A percentile compares a stretch with the other conserved stretches of the same genome.
Conservation (phyloP, 2,797 vertebrate genomes). For the Enteromius afrohamiltoni region DNA sequence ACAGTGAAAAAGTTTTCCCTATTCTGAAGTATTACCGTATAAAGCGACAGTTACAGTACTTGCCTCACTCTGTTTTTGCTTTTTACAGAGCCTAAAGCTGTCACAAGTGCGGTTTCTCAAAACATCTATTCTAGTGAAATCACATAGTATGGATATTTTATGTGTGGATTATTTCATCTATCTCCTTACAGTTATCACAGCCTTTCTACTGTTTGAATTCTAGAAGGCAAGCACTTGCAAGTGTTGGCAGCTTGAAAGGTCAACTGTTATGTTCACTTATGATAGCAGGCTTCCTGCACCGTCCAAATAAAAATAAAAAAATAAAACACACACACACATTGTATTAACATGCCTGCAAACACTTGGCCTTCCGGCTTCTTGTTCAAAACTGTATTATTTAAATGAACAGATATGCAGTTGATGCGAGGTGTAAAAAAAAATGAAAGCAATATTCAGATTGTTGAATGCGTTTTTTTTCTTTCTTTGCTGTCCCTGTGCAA, state of each 20-base stretch:
- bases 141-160: constrained; percentile 1
- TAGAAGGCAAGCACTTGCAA: background rate
- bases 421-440: background rate
- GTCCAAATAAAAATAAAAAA: background rate
- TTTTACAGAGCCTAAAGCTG: background rate
- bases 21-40: too few species aligned
- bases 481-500: constrained; percentile 32
- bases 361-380: background rate
- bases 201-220: background rate
- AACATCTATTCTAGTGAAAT: background rate
- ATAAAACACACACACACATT: background rate
- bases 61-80: background rate
- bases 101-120: background rate
- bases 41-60: background rate
- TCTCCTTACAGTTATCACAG: background rate
- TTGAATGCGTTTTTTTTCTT: background rate
- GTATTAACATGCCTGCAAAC: background rate
- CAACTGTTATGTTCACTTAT: background rate
- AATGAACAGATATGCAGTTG: background rate
- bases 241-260: constrained; percentile 17
- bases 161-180: background rate
- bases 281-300: background rate
- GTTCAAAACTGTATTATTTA: background rate
- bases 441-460: constrained; percentile 10
- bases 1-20: too few species aligned